phyloP scores from a whole-genome alignment of 2,888 invertebrate species.

The Apodemia hepburni region DNA sequence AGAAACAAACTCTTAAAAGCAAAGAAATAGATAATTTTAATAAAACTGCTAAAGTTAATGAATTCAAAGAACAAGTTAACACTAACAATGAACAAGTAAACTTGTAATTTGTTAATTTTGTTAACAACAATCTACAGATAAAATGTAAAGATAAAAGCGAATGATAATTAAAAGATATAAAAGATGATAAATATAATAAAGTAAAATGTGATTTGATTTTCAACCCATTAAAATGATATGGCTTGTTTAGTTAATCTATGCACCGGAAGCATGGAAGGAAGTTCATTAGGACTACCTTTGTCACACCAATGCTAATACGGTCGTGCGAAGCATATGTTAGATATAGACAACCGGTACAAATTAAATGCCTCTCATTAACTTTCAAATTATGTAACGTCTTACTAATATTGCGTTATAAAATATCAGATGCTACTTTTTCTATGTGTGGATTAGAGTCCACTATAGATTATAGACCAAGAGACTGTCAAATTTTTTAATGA shows the following conservation, averaged over 20 bases:
- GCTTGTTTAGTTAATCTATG: conserved; percentile 45
- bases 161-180: neutral
- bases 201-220: neutral
- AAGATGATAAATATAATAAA: neutral
- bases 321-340: conserved; percentile 26
- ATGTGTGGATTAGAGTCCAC: neutral
- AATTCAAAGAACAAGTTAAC: neutral
- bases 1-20: too few relatives aligned
- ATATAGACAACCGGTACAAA: conserved; percentile 1
- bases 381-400: conserved; percentile 9
- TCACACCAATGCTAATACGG: conserved; percentile 28
- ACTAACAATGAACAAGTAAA: neutral
- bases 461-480: neutral
- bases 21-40: neutral
- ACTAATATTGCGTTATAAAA: conserved; percentile 9
- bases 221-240: conserved; percentile 47
- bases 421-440: neutral
- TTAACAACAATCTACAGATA: neutral
- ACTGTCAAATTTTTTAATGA: too few relatives aligned
- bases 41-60: neutral
- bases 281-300: conserved; percentile 31
- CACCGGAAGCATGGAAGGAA: conserved; percentile 33
- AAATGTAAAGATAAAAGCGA: neutral
- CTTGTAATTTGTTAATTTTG: neutral
- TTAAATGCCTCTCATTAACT: conserved; percentile 9